Base-by-base conservation (phyloP, 1,140 invertebrate species). In the Drepana arcuata region DNA sequence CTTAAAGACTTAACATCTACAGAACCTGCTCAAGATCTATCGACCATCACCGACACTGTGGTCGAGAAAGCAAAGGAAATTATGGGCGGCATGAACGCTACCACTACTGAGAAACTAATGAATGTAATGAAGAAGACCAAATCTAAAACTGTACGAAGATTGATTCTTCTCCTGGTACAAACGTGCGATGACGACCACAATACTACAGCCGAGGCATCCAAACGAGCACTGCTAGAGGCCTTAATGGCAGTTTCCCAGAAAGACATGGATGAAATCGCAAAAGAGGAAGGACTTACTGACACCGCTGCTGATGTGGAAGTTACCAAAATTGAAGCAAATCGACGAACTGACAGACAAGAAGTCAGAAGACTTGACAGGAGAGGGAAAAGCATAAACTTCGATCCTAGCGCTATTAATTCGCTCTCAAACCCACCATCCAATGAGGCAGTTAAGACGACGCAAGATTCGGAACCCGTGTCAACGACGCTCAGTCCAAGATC, bases 71-170 rank as follows among this genome's bases (percentile, higher is more conserved):
- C 90, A 2, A 88, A 91, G 45, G 86, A 91, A 63, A 89, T 93
- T 58, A 90, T 93, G 56, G 88, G 89, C 1, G 89, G 88, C 7
- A 82, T 94, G 23, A 93, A 94, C 52, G 88, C 88, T 16, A 88
- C 90, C 0, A 91, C 91, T 47, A 88, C 89, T 0, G 86, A 90
- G 51, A 90, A 90, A 30, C 67, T 93, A 24, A 91, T 91, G 85
- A 87, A 88, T 39, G 89, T 92, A 3, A 93, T 94, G 91, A 89
- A 91, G 49, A 88, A 92, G 67, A 92, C 92, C 2, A 88, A 86
- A 37, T 93, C 93, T 62, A 89, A 88, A 26, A 90, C 90, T 1
- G 90, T 93, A 0, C 84, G 90, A 35, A 87, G 91, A 29, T 68
- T 94, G 9, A 89, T 94, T 21, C 65, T 94, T 6, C 64, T 94